phyloP scores from a whole-genome alignment of 2,797 vertebrate genomes.

The Pseudochirops cupreus region DNA sequence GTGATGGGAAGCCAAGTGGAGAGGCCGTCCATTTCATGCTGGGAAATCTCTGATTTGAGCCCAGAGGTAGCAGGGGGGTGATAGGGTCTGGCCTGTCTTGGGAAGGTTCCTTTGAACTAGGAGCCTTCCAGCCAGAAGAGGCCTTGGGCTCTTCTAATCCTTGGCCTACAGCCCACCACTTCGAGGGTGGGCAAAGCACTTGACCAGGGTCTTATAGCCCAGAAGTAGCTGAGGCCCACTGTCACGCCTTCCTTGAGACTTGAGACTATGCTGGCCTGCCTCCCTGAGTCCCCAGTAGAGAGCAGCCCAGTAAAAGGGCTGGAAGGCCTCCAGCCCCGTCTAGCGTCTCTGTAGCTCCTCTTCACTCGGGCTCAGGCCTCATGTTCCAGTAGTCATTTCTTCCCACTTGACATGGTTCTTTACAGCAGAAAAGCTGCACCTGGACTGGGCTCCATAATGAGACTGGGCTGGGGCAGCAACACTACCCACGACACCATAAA shows the following conservation, averaged over 20 bases:
- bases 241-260: no score
- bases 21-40: not conserved
- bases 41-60: no score
- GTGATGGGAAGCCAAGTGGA: no score
- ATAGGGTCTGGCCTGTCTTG: not conserved
- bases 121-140: not conserved
- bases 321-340: not conserved
- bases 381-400: not conserved
- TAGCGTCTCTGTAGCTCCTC: not conserved
- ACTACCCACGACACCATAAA: not conserved
- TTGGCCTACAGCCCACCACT: not conserved
- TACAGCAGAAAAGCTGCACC: not conserved
- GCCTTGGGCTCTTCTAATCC: not conserved
- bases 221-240: no score
- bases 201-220: not conserved
- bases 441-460: not conserved
- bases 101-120: not conserved
- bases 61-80: not conserved
- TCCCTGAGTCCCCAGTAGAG: no score
- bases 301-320: no score
- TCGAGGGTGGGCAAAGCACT: not conserved
- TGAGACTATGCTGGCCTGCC: no score
- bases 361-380: not conserved
- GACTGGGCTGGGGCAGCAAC: rapidly evolving
- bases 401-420: not conserved